A percentile compares a stretch with the other conserved stretches of the same genome.
phyloP scores from a whole-genome alignment of 2,113 vertebrate genomes.

The Bagarius yarrelli region DNA sequence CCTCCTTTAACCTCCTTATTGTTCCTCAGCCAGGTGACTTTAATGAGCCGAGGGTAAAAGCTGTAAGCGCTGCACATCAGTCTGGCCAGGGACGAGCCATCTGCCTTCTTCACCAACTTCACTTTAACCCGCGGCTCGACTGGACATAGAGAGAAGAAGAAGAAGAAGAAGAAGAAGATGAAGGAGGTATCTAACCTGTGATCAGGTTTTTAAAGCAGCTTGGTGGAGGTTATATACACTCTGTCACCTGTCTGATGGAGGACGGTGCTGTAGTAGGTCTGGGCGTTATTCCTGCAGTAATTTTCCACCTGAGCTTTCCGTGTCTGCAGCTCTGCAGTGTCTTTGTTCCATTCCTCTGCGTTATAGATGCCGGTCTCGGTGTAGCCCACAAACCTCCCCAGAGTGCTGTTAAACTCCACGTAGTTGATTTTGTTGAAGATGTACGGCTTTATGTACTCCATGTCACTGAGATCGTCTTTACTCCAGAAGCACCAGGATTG shows the following conservation, averaged over 20 bases:
- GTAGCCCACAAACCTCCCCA: slow-evolving; percentile 28
- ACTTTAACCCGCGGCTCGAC: slow-evolving; percentile 47
- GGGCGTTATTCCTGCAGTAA: slow-evolving; percentile 1
- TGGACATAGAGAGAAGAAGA: slow-evolving; percentile 15
- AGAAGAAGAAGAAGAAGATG: too few species aligned
- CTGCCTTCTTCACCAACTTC: background rate
- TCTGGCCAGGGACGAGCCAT: slow-evolving; percentile 32
- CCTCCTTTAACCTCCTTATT: slow-evolving; percentile 4
- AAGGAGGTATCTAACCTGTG: too few species aligned
- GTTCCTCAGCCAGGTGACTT: slow-evolving; percentile 55
- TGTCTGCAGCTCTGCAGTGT: accelerated
- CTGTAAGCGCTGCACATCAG: slow-evolving; percentile 55
- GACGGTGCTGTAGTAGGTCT: background rate
- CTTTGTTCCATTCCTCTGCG: background rate
- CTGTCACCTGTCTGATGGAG: slow-evolving; percentile 24
- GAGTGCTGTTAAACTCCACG: slow-evolving; percentile 40
- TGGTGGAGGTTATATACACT: too few species aligned
- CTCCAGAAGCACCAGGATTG: background rate
- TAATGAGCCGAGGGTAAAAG: slow-evolving; percentile 54
- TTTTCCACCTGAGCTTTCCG: background rate
- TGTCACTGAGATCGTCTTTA: slow-evolving; percentile 12
- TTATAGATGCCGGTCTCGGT: background rate
- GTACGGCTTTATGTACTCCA: background rate
- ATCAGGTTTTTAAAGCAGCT: too few species aligned
- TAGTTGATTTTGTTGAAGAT: slow-evolving; percentile 27